Conservation (phyloP, 2,797 vertebrate genomes). For the Silurus lanzhouensis region DNA sequence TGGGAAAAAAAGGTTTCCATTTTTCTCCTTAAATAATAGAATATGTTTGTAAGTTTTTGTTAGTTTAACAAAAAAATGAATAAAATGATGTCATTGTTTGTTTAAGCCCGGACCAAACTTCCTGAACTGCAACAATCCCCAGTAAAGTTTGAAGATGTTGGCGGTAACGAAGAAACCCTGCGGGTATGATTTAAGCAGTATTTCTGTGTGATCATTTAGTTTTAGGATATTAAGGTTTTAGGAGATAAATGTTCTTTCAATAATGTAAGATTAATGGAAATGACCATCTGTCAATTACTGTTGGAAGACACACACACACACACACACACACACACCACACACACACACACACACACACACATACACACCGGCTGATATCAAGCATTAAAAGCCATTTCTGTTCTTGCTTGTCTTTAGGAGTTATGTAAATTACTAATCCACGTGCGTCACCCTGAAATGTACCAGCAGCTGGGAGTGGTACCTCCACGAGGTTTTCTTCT, state of each 20-base stretch:
- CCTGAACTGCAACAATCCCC: conserved; percentile 78
- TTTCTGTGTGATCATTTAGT: background rate
- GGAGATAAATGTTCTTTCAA: no score
- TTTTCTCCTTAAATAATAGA: background rate
- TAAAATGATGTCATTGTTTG: background rate
- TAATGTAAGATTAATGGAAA: no score
- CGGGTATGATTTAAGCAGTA: conserved; percentile 70
- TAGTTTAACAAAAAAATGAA: background rate
- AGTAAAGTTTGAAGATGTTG: conserved; percentile 89
- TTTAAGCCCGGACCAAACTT: conserved; percentile 71
- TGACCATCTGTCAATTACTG: no score
- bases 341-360: background rate
- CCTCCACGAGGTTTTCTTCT: conserved; percentile 91
- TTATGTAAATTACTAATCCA: conserved; percentile 93
- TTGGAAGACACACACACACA: background rate
- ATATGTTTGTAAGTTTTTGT: background rate
- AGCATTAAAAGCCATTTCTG: background rate
- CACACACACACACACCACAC: background rate
- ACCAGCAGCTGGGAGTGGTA: conserved; percentile 86
- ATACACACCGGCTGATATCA: no score
- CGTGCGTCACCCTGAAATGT: conserved; percentile 90
- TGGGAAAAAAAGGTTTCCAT: conserved; percentile 74
- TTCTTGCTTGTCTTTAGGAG: conserved; percentile 72
- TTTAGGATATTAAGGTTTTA: no score
- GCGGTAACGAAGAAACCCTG: conserved; percentile 86